Evolutionary conservation across 1,140 invertebrate genomes (phyloP), one percentile per base, ranked within the genome.

Genomic region (Drepana arcuata): DNA sequence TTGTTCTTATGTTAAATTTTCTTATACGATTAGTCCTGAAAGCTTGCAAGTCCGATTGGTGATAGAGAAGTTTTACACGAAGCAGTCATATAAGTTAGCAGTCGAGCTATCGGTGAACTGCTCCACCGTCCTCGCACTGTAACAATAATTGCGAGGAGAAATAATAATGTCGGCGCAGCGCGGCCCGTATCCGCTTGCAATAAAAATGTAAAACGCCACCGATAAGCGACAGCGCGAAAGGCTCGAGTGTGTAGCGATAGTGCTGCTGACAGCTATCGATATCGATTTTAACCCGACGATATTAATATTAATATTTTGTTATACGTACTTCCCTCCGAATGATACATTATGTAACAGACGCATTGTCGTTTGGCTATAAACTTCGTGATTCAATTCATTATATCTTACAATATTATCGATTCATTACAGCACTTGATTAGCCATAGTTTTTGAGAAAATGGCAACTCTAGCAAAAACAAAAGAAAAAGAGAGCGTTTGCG

Each of bases 151-250:
- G 68, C 60, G 59, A 58, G 66, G 59, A 74, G 73, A 68, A 78
- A 74, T 78, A 78, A 78, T 74, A 78, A 77, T 64, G 66, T 57
- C 62, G 48, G 52, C 66, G 54, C 59, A 60, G 61, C 59, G 69
- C 55, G 55, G 68, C 44, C 66, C 56, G 69, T 75, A 79, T 79
- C 74, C 74, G 74, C 65, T 79, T 50, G 74, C 69, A 79, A 79
- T 79, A 75, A 79, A 78, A 78, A 78, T 78, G 73, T 78, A 75
- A 78, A 78, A 75, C 69, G 70, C 54, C 39, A 53, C 68, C 71
- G 73, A 78, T 78, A 78, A 78, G 73, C 66, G 64, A 41, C 58
- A 50, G 51, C 63, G 64, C 60, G 63, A 68, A 67, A 66, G 64
- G 65, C 60, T 67, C 65, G 55, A 72, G 66, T 74, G 66, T 66